Evolutionary conservation across 1,140 invertebrate species (phyloP).

Genomic region (Apis florea): DNA sequence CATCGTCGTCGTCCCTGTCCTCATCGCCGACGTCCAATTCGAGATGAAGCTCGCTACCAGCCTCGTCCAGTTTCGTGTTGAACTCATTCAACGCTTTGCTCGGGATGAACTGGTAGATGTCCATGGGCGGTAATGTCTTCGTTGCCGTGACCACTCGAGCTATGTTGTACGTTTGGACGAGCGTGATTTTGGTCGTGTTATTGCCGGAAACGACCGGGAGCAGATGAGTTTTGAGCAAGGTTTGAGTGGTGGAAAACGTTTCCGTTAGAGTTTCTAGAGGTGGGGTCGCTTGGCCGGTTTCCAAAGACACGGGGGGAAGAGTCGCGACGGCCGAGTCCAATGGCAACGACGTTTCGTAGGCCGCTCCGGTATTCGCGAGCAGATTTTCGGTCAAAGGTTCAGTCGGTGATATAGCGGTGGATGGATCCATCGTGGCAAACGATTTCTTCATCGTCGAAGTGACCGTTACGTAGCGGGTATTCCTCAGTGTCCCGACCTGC

Average conservation of each 20-base stretch:
- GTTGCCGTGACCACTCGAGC: conserved; percentile 92
- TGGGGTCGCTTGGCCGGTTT: conserved; percentile 87
- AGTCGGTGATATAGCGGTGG: conserved; percentile 82
- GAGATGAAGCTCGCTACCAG: conserved; percentile 91
- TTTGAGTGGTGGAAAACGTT: conserved; percentile 93
- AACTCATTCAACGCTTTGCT: conserved; percentile 94
- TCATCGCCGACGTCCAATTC: conserved; percentile 92
- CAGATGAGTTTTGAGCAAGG: conserved; percentile 92
- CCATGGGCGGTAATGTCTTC: conserved; percentile 92
- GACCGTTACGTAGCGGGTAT: conserved; percentile 91
- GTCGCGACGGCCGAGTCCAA: conserved; percentile 90
- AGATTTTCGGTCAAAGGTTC: conserved; percentile 93
- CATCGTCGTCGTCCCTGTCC: conserved; percentile 86
- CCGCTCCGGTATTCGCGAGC: conserved; percentile 87
- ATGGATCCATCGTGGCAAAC: conserved; percentile 83
- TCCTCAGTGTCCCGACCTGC: conserved; percentile 92
- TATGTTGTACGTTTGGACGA: conserved; percentile 93
- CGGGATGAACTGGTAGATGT: conserved; percentile 92
- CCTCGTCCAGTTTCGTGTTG: conserved; percentile 91
- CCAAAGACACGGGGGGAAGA: conserved; percentile 88
- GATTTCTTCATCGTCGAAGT: conserved; percentile 90
- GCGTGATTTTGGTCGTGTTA: conserved; percentile 87
- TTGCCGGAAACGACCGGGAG: conserved; percentile 88
- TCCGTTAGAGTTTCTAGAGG: conserved; percentile 93
- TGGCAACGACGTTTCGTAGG: conserved; percentile 86